Evolutionary conservation across 2,888 invertebrate genomes (phyloP).

Genomic region (Dascillus cervinus): DNA sequence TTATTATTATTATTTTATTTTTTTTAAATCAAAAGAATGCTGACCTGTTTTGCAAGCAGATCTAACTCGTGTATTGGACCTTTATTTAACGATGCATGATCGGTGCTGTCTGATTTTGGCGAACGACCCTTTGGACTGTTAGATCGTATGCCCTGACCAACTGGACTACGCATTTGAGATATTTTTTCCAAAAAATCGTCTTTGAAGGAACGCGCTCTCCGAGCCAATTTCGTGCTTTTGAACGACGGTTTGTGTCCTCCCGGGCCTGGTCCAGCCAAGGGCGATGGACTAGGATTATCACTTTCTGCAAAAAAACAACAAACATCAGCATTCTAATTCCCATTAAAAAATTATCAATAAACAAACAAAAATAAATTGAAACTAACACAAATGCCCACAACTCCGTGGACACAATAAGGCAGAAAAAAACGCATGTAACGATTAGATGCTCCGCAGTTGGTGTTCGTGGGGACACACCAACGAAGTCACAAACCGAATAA

Average conservation of each 20-base stretch:
- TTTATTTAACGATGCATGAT: conserved; percentile 40
- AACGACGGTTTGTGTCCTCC: conserved; percentile 68
- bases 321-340: too few species aligned
- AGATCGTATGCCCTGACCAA: conserved; percentile 34
- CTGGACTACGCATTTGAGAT: conserved; percentile 81
- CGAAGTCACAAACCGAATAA: not conserved
- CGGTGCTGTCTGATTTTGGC: conserved; percentile 37
- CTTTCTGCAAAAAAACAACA: conserved; percentile 31
- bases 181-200: conserved; percentile 87
- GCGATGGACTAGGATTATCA: conserved; percentile 32
- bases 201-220: conserved; percentile 84
- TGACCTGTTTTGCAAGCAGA: conserved; percentile 23
- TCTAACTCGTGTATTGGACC: conserved; percentile 31
- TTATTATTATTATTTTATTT: conserved; percentile 2
- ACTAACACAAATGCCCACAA: too few species aligned
- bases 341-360: not conserved
- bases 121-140: conserved; percentile 43
- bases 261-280: conserved; percentile 41
- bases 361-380: not conserved
- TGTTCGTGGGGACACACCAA: too few species aligned
- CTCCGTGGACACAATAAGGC: too few species aligned
- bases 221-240: conserved; percentile 78
- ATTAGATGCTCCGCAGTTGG: too few species aligned
- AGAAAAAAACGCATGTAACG: too few species aligned
- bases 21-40: not conserved